A percentile compares a stretch with the other conserved stretches of the same genome.
phyloP scores from a whole-genome alignment of 2,888 invertebrate species.

The Holacanthella duospinosa region DNA sequence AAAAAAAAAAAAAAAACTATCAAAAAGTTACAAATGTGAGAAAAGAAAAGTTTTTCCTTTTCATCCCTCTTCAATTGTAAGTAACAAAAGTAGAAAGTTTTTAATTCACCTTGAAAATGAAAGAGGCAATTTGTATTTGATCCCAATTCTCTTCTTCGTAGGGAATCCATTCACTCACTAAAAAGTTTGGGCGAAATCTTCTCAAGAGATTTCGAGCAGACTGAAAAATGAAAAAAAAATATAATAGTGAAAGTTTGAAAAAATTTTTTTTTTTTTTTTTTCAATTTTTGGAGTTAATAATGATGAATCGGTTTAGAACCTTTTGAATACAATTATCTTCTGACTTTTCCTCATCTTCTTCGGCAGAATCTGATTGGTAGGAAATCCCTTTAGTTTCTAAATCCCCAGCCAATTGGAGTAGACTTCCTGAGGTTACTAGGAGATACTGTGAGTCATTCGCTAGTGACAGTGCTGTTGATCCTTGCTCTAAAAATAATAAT shows the following conservation, averaged over 20 bases:
- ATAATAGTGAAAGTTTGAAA: background rate
- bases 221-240: conserved; percentile 13
- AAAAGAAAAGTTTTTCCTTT: no score
- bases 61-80: no score
- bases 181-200: conserved; percentile 83
- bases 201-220: conserved; percentile 51
- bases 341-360: conserved; percentile 13
- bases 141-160: conserved; percentile 68
- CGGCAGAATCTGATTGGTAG: conserved; percentile 21
- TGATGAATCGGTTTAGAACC: background rate
- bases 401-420: conserved; percentile 28
- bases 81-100: no score
- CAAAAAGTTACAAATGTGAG: background rate
- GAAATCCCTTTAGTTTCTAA: conserved; percentile 29
- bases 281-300: no score
- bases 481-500: no score
- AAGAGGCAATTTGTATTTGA: conserved; percentile 54
- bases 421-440: conserved; percentile 31
- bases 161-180: conserved; percentile 57
- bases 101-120: conserved; percentile 52
- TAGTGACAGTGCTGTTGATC: conserved; percentile 30
- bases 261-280: background rate
- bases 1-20: background rate
- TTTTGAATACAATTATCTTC: background rate
- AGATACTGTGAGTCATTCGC: conserved; percentile 36